Evolutionary conservation across 2,888 invertebrate species (phyloP), one percentile per base, ranked within the genome.

Genomic region (Xestia xanthographa): DNA sequence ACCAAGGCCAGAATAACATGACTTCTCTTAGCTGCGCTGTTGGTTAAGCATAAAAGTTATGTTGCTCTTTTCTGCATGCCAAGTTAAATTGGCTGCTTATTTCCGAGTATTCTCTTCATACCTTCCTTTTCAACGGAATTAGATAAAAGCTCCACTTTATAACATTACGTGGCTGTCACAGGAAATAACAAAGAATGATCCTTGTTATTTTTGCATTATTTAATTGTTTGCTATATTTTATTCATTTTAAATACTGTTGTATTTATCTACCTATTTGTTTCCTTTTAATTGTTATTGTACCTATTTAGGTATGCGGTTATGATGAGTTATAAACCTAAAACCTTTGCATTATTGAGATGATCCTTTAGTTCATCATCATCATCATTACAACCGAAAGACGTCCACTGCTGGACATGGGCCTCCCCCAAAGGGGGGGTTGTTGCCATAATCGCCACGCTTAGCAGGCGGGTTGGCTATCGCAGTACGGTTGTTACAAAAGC

Each of bases 91-190:
- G 68, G 77, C 11, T 69, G 63, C n/a, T 0, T 41, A n/a, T 38
- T 85, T 82, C 85, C 34, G 56, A 72, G 85, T 87, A 87, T 62
- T 72, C 34, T 43, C 17, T 29, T 41, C 38, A 66, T 72, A 66
- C n/a, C 67, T 80, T 62, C 70, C 34, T 69, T 66, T 87, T 87
- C 77, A n/a, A 43, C 1, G 66, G 82, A 84, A 79, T 75, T 58
- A 68, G 79, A 79, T 86, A 76, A 79, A 87, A 87, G 86, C 79
- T 85, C 56, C n/a, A 69, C 66, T 67, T 66, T 75, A 72, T 56
- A 48, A 50, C 20, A 48, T 78, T 75, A 85, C 66, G 75, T 78
- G 79, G 38, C 22, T 53, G 6, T 38, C 38, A 58, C 65, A 82
- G 71, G 77, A 81, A 85, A 81, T 67, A 79, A 85, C 85, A 84